A percentile compares a stretch with the other conserved stretches of the same genome.
Conservation (phyloP, 2,888 invertebrate genomes). For the Scaptodrosophila latifasciaeformis region DNA sequence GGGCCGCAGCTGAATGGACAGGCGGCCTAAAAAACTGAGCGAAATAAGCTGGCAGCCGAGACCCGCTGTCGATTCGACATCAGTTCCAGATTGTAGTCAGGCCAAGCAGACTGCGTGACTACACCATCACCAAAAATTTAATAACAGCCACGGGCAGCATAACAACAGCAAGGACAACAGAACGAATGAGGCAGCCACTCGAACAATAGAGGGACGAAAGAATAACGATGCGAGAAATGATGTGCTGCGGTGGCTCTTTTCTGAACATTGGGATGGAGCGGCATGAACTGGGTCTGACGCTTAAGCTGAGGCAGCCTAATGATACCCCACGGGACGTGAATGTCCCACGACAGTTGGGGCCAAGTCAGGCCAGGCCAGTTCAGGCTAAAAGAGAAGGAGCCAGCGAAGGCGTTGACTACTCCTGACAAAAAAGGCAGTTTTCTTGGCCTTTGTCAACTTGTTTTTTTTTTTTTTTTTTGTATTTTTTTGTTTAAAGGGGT, state of each 20-base stretch:
- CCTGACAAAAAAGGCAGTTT: conserved; percentile 37
- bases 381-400: conserved; percentile 12
- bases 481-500: conserved; percentile 1
- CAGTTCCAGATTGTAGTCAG: conserved; percentile 19
- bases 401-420: conserved; percentile 31
- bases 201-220: conserved; percentile 40
- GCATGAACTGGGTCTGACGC: conserved; percentile 1
- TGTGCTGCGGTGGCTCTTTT: conserved; percentile 52
- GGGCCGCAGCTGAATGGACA: not conserved
- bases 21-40: not conserved
- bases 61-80: not conserved
- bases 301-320: conserved; percentile 43
- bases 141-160: conserved; percentile 32
- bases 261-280: conserved; percentile 43
- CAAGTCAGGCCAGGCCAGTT: conserved; percentile 25
- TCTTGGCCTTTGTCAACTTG: conserved; percentile 46
- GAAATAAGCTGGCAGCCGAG: not conserved
- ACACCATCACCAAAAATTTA: conserved; percentile 41
- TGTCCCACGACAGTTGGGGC: conserved; percentile 26
- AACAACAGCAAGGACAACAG: conserved; percentile 9
- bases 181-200: conserved; percentile 26
- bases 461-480: conserved; percentile 12
- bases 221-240: conserved; percentile 47
- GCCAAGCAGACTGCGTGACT: not conserved
- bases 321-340: conserved; percentile 53